These are phyloP conservation scores for Cheilosia vernalis DNA, from an alignment of 2,888 invertebrate genomes.

Conservation along the genomic window DNA sequence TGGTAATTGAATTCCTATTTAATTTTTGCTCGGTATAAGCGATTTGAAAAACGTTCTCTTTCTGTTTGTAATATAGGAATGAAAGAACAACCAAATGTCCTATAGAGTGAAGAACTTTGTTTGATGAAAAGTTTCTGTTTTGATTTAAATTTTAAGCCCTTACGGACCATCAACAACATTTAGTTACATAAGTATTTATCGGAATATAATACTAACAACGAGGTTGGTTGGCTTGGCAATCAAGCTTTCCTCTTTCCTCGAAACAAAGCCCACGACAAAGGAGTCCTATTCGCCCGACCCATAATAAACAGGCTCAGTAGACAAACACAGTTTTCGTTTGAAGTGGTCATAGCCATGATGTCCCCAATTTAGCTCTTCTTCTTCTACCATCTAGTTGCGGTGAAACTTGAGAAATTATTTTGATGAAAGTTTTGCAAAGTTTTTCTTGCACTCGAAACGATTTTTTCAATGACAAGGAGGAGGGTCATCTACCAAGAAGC, in stretches of 20 bases:
- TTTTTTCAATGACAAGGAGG: background rate
- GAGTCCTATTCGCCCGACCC: background rate
- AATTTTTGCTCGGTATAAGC: background rate
- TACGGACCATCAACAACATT: too few relatives aligned
- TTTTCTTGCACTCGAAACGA: background rate
- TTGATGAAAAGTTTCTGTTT: too few relatives aligned
- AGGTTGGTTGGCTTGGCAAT: background rate
- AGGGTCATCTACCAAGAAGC: background rate
- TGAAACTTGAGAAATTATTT: constrained; percentile 37
- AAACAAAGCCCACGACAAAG: constrained; percentile 5
- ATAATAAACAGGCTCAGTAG: background rate
- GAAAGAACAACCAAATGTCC: too few relatives aligned
- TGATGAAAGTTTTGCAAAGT: constrained; percentile 5
- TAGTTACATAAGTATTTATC: background rate
- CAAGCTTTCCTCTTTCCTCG: background rate
- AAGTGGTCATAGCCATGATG: constrained; percentile 15
- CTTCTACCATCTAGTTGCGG: constrained; percentile 2
- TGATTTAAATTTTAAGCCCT: too few relatives aligned
- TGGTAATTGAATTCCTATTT: constrained; percentile 34
- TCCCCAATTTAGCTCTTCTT: constrained; percentile 12
- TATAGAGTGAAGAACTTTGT: too few relatives aligned
- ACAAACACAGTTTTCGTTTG: constrained; percentile 12
- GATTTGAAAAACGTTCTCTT: background rate
- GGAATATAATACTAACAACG: background rate
- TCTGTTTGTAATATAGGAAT: background rate